phyloP scores from a whole-genome alignment of 1,140 invertebrate genomes.

The Ridgeia piscesae region DNA sequence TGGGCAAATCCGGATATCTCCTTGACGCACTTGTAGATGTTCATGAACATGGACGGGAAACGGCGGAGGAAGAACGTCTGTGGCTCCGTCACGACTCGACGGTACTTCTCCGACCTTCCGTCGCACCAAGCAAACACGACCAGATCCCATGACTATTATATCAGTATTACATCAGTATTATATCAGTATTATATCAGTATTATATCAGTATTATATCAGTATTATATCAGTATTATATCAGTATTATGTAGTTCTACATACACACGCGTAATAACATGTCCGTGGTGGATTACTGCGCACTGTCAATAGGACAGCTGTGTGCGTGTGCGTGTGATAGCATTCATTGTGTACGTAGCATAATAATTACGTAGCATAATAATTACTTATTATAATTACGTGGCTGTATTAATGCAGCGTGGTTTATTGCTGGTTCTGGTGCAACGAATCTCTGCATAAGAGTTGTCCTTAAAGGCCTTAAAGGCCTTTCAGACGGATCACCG shows the following conservation, averaged over 20 bases:
- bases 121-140: neutral
- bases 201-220: neutral
- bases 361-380: neutral
- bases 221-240: neutral
- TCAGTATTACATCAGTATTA: too few species aligned
- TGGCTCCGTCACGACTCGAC: neutral
- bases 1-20: neutral
- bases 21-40: neutral
- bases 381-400: neutral
- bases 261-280: too few species aligned
- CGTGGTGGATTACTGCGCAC: too few species aligned
- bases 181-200: neutral
- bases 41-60: neutral
- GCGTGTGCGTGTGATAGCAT: too few species aligned
- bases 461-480: too few species aligned
- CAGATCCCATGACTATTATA: neutral
- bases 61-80: neutral
- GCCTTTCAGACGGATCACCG: too few species aligned
- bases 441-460: neutral
- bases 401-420: neutral
- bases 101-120: neutral
- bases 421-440: neutral
- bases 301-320: neutral
- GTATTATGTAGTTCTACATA: too few species aligned
- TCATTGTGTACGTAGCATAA: neutral